Evolutionary conservation across 2,797 vertebrate genomes (phyloP), one percentile per base, ranked within the genome.

Genomic region (Chelon auratus): DNA sequence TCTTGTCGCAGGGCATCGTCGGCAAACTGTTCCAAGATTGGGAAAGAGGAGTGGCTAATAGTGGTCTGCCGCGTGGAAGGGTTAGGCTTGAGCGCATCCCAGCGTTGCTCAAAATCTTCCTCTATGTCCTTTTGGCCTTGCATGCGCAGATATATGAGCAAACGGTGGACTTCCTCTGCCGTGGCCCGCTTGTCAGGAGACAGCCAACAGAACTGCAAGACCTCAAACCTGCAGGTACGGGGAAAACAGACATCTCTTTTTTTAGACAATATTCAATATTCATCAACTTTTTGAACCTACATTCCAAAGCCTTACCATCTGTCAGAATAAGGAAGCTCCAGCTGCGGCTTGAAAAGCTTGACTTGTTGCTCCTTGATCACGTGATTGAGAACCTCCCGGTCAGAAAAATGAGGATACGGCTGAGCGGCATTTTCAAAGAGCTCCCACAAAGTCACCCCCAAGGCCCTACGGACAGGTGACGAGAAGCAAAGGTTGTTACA

Each of bases 171-270:
- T 57, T 99, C 97, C 72, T 99, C 98, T 0, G 97, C 96, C 0
- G 96, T 97, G 1, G 97, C 97, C 42, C 98, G 94, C 89, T 96
- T 96, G 73, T 98, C 97, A 52, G 96, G 92, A 18, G 97, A 92
- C 37, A 98, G 88, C 98, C 98, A 99, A 59, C 98, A 99, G 90
- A 99, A 97, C 92, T 98, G 98, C 57, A 99, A 85, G 39, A 99
- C 95, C 90, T 99, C 98, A 59, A 95, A 97, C 98, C 98, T 99
- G 77, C 0, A 81, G 63, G 43, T 9, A 81, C 17, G 83, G 14
- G 6, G 1, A 47, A 62, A 71, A 70, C 7, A 26, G 15, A 43
- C 15, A 45, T n/a, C 1, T 17, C 0, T 5, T 50, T 30, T 30
- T 45, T 73, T 8, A 72, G 13, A 68, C 4, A 72, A 26, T 1